Conservation (phyloP, 2,888 invertebrate species). For the Perithous albicinctus region DNA sequence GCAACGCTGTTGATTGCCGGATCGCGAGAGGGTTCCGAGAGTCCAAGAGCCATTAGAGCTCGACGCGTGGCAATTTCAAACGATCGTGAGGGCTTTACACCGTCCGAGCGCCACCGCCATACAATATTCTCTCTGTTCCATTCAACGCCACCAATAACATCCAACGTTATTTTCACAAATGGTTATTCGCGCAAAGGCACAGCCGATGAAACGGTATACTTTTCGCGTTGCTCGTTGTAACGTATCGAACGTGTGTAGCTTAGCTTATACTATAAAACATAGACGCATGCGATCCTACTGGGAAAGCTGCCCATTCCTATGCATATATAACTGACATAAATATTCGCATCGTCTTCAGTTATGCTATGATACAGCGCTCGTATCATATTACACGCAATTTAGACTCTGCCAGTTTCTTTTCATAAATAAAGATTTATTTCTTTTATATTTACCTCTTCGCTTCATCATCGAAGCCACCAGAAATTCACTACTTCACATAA, state of each 20-base stretch:
- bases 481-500: too few species aligned
- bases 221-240: conserved; percentile 6
- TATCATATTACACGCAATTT: not conserved
- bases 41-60: conserved; percentile 17
- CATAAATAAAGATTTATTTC: not conserved
- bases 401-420: not conserved
- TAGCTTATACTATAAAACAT: conserved; percentile 15
- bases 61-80: conserved; percentile 56
- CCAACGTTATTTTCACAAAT: conserved; percentile 12
- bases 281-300: conserved; percentile 24
- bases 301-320: conserved; percentile 32
- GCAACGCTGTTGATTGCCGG: conserved; percentile 10
- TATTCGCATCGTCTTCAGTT: conserved; percentile 14
- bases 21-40: not conserved
- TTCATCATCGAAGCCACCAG: not conserved
- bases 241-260: conserved; percentile 29
- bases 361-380: not conserved
- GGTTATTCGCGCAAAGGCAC: conserved; percentile 15
- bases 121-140: not conserved
- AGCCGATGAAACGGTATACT: conserved; percentile 5
- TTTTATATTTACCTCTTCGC: not conserved
- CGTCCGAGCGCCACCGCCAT: conserved; percentile 18
- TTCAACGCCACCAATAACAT: not conserved
- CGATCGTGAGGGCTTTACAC: conserved; percentile 35
- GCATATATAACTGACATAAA: not conserved